These are phyloP conservation scores for Monochamus alternatus DNA, from an alignment of 2,888 invertebrate genomes.

Conservation along the genomic window DNA sequence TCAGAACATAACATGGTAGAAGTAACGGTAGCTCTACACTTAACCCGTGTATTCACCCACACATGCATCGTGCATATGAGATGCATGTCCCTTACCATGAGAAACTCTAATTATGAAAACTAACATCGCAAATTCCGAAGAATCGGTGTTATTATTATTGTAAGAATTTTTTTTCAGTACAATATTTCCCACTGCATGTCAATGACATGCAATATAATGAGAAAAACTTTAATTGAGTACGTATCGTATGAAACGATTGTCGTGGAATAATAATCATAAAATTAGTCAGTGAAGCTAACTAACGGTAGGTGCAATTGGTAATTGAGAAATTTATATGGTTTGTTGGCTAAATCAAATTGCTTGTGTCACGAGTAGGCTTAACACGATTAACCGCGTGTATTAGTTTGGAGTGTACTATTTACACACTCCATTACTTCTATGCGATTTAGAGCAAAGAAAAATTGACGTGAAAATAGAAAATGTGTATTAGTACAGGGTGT, in stretches of 20 bases:
- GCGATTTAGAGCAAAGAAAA: constrained; percentile 29
- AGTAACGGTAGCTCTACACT: constrained; percentile 5
- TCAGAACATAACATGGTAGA: not conserved
- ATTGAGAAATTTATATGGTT: constrained; percentile 37
- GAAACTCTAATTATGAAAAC: too few relatives aligned
- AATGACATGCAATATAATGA: not conserved
- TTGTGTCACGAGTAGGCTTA: constrained; percentile 22
- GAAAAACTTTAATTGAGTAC: not conserved
- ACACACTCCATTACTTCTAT: constrained; percentile 36
- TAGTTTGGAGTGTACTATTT: constrained; percentile 28
- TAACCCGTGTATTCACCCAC: not conserved
- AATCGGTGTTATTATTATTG: too few relatives aligned
- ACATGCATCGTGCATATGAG: not conserved
- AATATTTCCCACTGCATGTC: not conserved
- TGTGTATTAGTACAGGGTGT: not conserved
- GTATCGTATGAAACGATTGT: too few relatives aligned
- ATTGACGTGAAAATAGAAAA: not conserved
- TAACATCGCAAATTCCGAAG: too few relatives aligned
- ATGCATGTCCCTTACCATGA: not conserved
- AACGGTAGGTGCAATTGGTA: not conserved
- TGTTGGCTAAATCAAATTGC: constrained; percentile 37
- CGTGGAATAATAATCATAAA: too few relatives aligned
- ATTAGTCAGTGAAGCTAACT: too few relatives aligned
- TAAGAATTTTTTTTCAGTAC: too few relatives aligned
- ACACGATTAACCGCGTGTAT: constrained; percentile 27